Evolutionary conservation across 2,888 invertebrate species (phyloP).

Genomic region (Cantharis rustica): DNA sequence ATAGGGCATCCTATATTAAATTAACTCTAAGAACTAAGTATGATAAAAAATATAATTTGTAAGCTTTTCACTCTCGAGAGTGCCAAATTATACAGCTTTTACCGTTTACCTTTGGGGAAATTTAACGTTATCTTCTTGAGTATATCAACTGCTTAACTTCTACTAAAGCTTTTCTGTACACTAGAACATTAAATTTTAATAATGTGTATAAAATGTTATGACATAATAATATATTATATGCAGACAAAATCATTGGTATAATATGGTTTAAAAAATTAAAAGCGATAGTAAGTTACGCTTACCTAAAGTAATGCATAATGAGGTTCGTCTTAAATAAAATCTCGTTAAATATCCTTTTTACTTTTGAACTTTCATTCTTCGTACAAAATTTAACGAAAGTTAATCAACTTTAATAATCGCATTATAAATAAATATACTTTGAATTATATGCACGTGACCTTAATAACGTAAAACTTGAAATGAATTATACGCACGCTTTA

Average conservation of each 20-base stretch:
- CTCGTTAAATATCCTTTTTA: neutral
- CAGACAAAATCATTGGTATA: neutral
- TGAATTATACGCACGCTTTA: neutral
- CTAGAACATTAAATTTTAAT: no score
- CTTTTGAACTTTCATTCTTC: neutral
- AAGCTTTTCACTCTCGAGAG: no score
- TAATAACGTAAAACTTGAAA: neutral
- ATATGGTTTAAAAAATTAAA: neutral
- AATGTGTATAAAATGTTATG: neutral
- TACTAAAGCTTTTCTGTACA: no score
- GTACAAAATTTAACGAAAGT: neutral
- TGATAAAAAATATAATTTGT: no score
- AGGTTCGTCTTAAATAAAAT: neutral
- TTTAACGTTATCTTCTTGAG: no score
- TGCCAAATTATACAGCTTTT: no score
- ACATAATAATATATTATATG: neutral
- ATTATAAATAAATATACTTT: neutral
- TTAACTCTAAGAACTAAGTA: no score
- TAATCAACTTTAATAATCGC: conserved; percentile 1
- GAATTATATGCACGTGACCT: neutral
- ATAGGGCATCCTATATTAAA: no score
- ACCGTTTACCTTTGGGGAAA: no score
- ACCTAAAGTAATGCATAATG: neutral
- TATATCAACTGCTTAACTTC: no score
- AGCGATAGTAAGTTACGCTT: neutral